Conservation (phyloP, 2,888 invertebrate species). For the Polymixis lichenea region DNA sequence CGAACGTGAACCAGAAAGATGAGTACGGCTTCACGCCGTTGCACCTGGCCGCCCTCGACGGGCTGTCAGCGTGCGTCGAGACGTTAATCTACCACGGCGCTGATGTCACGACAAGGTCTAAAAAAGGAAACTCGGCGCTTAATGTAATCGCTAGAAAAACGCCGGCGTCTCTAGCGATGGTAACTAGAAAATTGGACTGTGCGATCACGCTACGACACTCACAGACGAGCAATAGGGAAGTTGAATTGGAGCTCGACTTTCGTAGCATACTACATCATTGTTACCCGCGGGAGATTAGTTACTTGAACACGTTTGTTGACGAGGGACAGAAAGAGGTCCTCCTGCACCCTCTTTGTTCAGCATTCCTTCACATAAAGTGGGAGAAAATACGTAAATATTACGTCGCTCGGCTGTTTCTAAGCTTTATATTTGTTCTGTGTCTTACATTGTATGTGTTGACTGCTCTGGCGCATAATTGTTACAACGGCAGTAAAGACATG, state of each 20-base stretch:
- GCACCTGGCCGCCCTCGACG: conserved; percentile 96
- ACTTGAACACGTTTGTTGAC: conserved; percentile 96
- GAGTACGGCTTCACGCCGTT: conserved; percentile 96
- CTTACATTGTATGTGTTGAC: conserved; percentile 95
- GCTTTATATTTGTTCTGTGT: conserved; percentile 94
- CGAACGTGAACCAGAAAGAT: conserved; percentile 95
- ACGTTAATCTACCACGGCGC: conserved; percentile 96
- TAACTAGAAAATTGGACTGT: conserved; percentile 95
- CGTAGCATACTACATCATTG: conserved; percentile 95
- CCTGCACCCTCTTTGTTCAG: conserved; percentile 96
- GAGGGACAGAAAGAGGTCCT: conserved; percentile 97
- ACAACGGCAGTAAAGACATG: conserved; percentile 95
- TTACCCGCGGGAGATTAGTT: conserved; percentile 96
- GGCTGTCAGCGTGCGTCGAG: conserved; percentile 96
- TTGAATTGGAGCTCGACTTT: conserved; percentile 95
- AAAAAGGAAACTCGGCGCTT: conserved; percentile 96
- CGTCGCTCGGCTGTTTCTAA: conserved; percentile 94
- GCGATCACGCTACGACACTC: conserved; percentile 95
- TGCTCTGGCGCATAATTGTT: conserved; percentile 95
- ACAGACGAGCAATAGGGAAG: conserved; percentile 94
- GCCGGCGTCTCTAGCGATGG: conserved; percentile 95
- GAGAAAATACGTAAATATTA: conserved; percentile 97
- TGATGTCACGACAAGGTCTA: conserved; percentile 96
- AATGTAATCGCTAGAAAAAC: conserved; percentile 96
- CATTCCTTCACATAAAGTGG: conserved; percentile 97